Evolutionary conservation across 2,797 vertebrate genomes (phyloP), one percentile per base, ranked within the genome.

Genomic region (Pteronotus mesoamericanus): DNA sequence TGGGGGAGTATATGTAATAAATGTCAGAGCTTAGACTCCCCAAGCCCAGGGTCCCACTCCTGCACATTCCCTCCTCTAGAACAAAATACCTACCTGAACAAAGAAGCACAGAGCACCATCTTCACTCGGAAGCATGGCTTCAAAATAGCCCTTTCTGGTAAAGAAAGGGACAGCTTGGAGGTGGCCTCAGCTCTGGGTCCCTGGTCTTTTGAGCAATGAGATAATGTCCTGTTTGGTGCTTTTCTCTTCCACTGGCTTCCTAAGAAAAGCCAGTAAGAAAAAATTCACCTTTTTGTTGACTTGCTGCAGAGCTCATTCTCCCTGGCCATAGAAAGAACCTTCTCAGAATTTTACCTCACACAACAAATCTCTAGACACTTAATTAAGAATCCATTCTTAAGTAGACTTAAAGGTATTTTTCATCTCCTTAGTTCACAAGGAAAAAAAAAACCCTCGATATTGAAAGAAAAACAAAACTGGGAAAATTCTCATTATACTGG

Each of bases 341-440:
- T 95, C 79, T 83, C 59, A 86, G 91, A 83, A 84, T 96, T 92
- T 78, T 82, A 88, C 61, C 18, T 95, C 59, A 86, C 68, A 91
- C 34, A 59, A 83, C 42, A 96, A 88, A 89, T 85, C 44, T 95
- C 72, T 94, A 90, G 84, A 46, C n/a, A 90, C 78, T 90, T 96
- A 74, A 95, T 96, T 95, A 96, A 85, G 37, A 96, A 96, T 93
- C 66, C 44, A 91, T 46, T 94, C 46, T 89, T 96, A 95, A 89
- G 72, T 86, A 72, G 53, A 96, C 53, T 91, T 75, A 66, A 71
- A n/a, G 42, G 39, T 87, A 82, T 94, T 64, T 87, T 96, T 78
- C 53, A 69, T 66, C 42, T 95, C n/a, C 39, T 94, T 64, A 74
- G 37, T 88, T 95, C 72, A 77, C 37, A 92, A 51, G 6, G 5